Conservation (phyloP, 2,888 invertebrate genomes). For the Halictus quadricinctus region DNA sequence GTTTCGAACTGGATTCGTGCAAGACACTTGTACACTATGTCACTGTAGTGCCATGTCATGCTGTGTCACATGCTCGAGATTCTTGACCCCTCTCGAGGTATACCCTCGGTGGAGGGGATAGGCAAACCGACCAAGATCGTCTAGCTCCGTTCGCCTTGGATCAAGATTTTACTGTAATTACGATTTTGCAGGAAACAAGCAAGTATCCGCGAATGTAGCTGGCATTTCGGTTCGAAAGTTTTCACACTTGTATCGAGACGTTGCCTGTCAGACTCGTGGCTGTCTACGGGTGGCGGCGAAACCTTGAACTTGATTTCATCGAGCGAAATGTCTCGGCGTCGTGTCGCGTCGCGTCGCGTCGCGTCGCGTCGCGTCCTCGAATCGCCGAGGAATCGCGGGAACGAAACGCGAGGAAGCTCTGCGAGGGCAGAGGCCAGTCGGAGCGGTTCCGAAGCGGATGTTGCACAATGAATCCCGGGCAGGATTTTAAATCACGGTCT, state of each 20-base stretch:
- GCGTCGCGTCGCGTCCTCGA: neutral
- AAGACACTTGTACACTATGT: neutral
- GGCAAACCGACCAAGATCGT: too few species aligned
- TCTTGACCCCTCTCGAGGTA: too few species aligned
- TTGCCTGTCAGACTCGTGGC: neutral
- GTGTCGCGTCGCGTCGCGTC: neutral
- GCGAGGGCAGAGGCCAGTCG: neutral
- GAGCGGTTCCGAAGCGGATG: constrained; percentile 17
- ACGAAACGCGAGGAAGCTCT: neutral
- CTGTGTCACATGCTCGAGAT: too few species aligned
- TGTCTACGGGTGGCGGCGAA: neutral
- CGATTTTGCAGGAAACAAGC: too few species aligned
- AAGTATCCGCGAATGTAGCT: too few species aligned
- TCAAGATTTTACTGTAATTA: too few species aligned
- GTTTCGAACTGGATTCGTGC: constrained; percentile 25
- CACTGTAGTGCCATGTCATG: too few species aligned
- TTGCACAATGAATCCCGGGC: constrained; percentile 20
- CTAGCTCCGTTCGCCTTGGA: too few species aligned
- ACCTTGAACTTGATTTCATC: constrained; percentile 47
- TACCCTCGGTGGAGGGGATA: too few species aligned
- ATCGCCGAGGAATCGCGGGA: constrained; percentile 1
- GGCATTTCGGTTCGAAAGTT: too few species aligned
- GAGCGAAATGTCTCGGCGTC: neutral
- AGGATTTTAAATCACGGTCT: neutral
- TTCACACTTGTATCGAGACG: too few species aligned